A percentile compares a stretch with the other conserved stretches of the same genome.
Evolutionary conservation across 2,113 vertebrate species (phyloP).

Genomic region (Callaeas wilsoni): DNA sequence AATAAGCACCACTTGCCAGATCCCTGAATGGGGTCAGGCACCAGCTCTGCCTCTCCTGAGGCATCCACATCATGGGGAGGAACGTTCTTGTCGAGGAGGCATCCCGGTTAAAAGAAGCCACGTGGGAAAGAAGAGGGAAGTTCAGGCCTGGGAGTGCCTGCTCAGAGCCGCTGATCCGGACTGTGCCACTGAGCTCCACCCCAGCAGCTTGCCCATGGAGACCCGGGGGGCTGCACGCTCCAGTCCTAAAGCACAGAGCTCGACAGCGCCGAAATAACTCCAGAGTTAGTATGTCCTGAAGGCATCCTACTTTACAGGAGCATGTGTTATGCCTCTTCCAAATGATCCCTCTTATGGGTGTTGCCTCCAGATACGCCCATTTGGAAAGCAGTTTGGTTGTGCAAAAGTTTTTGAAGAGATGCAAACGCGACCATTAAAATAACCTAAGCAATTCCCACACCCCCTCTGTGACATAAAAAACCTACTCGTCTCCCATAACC

Average conservation of each 20-base stretch:
- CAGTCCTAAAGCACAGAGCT: background rate
- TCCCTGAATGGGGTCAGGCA: background rate
- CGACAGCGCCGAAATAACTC: background rate
- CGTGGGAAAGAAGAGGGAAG: rapidly evolving
- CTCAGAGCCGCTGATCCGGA: background rate
- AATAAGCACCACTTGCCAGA: background rate
- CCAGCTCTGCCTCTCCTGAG: background rate
- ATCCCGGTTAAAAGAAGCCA: background rate
- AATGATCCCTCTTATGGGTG: background rate
- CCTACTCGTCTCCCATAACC: background rate
- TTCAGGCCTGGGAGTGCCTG: background rate
- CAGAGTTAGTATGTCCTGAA: background rate
- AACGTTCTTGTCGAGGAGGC: rapidly evolving
- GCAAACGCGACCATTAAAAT: background rate
- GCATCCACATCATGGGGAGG: background rate
- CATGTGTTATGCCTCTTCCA: background rate
- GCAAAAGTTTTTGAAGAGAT: background rate
- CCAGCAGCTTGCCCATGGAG: background rate
- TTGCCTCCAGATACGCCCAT: background rate
- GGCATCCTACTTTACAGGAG: background rate
- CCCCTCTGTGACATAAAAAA: background rate
- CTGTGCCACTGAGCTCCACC: background rate
- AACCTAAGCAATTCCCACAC: background rate
- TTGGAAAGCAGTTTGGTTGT: background rate
- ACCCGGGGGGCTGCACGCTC: background rate